Evolutionary conservation across 2,113 vertebrate species (phyloP), one percentile per base, ranked within the genome.

Genomic region (Perccottus glenii): DNA sequence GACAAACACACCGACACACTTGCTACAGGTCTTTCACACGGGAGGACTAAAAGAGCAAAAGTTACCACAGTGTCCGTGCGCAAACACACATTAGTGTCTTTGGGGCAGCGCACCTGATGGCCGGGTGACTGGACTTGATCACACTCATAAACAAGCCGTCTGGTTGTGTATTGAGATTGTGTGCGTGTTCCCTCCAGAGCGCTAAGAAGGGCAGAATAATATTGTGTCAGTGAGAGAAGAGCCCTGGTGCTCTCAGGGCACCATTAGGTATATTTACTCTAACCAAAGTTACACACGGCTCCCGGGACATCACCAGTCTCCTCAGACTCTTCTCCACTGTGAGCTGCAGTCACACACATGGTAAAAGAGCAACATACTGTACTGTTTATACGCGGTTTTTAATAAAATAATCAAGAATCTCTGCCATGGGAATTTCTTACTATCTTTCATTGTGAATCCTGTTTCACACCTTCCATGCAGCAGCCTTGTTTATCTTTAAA

Each of bases 161-260:
- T 87, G 78, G 70, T 81, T 75, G 66, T n/a, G 58, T 32, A 58
- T 60, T 63, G 52, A 71, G 77, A 27, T 27, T 73, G 66, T 63
- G 67, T 45, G 8, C 40, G n/a, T 36, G 33, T 35, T 86, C 85
- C 85, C 87, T 45, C 11, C 78, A 80, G 88, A 71, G 71, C 38
- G 74, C 85, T 67, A 73, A 80, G 81, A 77, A 75, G 71, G 84
- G 81, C 82, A 85, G 75, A 91, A 90, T 87, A 92, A 92, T 88
- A 91, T 87, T 88, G 85, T 90, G 86, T 87, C 85, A 81, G 64
- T 44, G 72, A 73, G 83, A 74, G 81, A 64, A 69, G 60, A 77
- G 75, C 1, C 45, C 63, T 73, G 70, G 63, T 60, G 64, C 51
- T 90, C 90, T 88, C 85, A 74, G 49, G 78, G 76, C 15, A 8